Percentiles rank a stretch among this genome's conserved stretches.
phyloP scores from a whole-genome alignment of 2,888 invertebrate species.

The Dusona sp. region DNA sequence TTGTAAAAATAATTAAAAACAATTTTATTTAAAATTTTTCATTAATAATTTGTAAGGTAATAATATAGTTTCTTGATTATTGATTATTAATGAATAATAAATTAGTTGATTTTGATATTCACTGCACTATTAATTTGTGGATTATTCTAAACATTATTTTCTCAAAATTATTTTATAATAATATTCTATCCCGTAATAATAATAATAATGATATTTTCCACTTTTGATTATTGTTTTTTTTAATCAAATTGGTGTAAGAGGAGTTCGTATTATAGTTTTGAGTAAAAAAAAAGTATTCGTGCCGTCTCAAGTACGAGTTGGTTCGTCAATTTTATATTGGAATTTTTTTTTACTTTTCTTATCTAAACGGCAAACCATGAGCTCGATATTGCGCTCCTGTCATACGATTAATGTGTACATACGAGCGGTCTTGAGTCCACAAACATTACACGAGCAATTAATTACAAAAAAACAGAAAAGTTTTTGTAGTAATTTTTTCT shows the following conservation, averaged over 20 bases:
- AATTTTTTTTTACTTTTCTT: constrained; percentile 44
- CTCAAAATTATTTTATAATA: background rate
- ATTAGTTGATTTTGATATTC: background rate
- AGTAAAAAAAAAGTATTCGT: constrained; percentile 22
- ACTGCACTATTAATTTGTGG: background rate
- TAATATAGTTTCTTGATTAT: background rate
- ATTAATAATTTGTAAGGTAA: background rate
- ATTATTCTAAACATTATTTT: background rate
- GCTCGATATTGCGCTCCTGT: constrained; percentile 46
- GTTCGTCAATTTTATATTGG: constrained; percentile 37
- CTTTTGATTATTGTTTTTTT: background rate
- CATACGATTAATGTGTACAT: constrained; percentile 19
- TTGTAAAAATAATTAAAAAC: constrained; percentile 20
- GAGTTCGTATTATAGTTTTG: background rate
- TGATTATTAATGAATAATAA: background rate
- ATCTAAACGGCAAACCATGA: constrained; percentile 54
- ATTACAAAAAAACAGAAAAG: constrained; percentile 18
- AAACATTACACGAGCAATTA: constrained; percentile 25
- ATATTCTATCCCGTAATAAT: background rate
- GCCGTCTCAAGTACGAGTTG: constrained; percentile 33
- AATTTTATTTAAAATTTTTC: background rate
- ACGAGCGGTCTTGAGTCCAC: constrained; percentile 18
- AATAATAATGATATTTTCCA: background rate
- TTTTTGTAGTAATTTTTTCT: background rate
- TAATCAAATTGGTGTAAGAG: background rate